These are phyloP conservation scores for Symphodus melops DNA, from an alignment of 2,113 vertebrate genomes.

Conservation along the genomic window DNA sequence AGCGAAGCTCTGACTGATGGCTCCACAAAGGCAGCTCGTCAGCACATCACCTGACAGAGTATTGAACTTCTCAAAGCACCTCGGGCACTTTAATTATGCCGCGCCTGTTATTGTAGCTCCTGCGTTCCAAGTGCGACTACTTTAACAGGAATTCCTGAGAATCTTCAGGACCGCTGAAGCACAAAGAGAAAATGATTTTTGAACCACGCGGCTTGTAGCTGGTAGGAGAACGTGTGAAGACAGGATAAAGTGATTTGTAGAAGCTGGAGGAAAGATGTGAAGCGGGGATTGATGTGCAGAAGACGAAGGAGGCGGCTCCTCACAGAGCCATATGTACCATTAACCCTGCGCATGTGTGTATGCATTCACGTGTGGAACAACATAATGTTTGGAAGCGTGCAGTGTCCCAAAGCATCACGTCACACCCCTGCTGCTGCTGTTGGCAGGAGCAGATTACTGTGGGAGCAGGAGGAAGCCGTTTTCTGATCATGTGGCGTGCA, in stretches of 20 bases:
- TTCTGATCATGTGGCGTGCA: slow-evolving; percentile 47
- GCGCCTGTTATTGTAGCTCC: slow-evolving; percentile 22
- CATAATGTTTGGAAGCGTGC: slow-evolving; percentile 20
- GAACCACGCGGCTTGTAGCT: background rate
- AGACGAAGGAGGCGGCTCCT: background rate
- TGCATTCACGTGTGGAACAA: background rate
- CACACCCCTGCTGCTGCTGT: background rate
- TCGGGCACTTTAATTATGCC: slow-evolving; percentile 49
- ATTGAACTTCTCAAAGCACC: slow-evolving; percentile 30
- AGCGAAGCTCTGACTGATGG: slow-evolving; percentile 23
- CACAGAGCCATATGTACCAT: background rate
- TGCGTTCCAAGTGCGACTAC: slow-evolving; percentile 12
- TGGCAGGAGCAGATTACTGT: slow-evolving; percentile 49
- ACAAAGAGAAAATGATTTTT: slow-evolving; percentile 8
- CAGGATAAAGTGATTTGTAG: slow-evolving; percentile 14
- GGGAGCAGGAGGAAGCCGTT: slow-evolving; percentile 38
- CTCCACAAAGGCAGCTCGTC: slow-evolving; percentile 20
- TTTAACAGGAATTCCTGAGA: slow-evolving; percentile 23
- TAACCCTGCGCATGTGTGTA: background rate
- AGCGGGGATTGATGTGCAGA: slow-evolving; percentile 3
- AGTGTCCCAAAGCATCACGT: slow-evolving; percentile 19
- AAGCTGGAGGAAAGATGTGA: slow-evolving; percentile 10
- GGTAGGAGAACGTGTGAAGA: slow-evolving; percentile 15
- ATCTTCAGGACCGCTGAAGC: background rate
- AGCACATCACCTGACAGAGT: slow-evolving; percentile 41